Base-by-base conservation (phyloP, 30 jellyfish, hydroid and myxozoan species). In the Catostylus mosaicus region DNA sequence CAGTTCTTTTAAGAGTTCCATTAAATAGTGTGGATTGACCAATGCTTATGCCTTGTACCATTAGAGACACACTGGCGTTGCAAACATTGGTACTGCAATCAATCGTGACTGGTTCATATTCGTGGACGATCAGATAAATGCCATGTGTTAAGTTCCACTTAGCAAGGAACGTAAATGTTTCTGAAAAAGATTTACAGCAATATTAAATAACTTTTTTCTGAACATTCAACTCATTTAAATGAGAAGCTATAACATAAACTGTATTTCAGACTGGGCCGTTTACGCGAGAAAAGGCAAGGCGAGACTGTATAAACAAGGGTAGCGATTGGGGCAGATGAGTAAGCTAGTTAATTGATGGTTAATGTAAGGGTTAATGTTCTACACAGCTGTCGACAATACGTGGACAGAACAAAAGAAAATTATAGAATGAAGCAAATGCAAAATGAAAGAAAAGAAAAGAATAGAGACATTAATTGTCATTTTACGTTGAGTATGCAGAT, bases 21-120 rank as follows among this genome's bases (percentile, higher is more conserved):
- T 37, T 36, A 36, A 68, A 68, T 2, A 1, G 2, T 35, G 11
- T 30, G 3, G 80, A 35, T 9, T 4, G 22, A 10, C 63, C 16
- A 36, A 68, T 37, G 1, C 34, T 46, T 36, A 4, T 24, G 36
- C 19, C 37, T 14, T 20, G 24, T 6, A 68, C 80, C 59, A 32
- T 10, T 24, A 68, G 32, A 16, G 45, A 23, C 5, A 68, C 80
- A 18, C 38, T 68, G 45, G 80, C 80, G 24, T 27, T 36, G 45
- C 61, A 34, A 7, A 32, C 80, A 36, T 19, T 68, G 14, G 80
- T 68, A 36, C 65, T 68, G 65, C 80, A 68, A 18, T 68, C 19
- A 11, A 68, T 68, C 36, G 35, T 68, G 61, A 68, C 37, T 12
- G 3, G 3, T 4, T 35, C 80, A 9, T 4, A 10, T 32, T 32